Conservation (phyloP, 2,113 vertebrate genomes). For the Gasterosteus aculeatus region DNA sequence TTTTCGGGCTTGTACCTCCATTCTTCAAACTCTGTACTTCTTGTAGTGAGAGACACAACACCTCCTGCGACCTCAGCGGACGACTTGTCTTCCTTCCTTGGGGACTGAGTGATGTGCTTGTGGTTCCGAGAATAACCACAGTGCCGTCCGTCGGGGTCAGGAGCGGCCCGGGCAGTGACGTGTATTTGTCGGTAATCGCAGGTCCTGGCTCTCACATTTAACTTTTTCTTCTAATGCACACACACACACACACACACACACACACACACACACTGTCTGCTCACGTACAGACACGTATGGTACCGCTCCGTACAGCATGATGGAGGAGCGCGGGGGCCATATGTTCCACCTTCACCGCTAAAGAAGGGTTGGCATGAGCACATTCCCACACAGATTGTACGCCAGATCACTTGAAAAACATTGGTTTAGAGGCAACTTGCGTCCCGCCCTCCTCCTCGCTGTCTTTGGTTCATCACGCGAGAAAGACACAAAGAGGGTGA, state of each 20-base stretch:
- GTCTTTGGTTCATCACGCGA: slow-evolving; percentile 47
- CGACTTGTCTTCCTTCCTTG: slow-evolving; percentile 69
- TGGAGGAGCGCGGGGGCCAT: slow-evolving; percentile 71
- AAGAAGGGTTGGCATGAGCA: slow-evolving; percentile 48
- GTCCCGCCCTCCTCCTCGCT: background rate
- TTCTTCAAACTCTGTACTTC: slow-evolving; percentile 65
- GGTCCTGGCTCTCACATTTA: slow-evolving; percentile 45
- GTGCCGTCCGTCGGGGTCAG: slow-evolving; percentile 52
- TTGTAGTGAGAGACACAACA: slow-evolving; percentile 63
- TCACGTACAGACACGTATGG: slow-evolving; percentile 29
- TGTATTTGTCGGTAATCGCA: slow-evolving; percentile 74
- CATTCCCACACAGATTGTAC: slow-evolving; percentile 13
- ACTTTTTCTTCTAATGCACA: slow-evolving; percentile 27
- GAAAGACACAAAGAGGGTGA: slow-evolving; percentile 41
- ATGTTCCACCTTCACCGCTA: slow-evolving; percentile 66
- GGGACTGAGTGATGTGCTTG: slow-evolving; percentile 68
- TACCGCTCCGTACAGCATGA: slow-evolving; percentile 58
- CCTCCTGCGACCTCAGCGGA: slow-evolving; percentile 69
- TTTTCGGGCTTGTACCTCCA: slow-evolving; percentile 49
- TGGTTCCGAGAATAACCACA: slow-evolving; percentile 62
- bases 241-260: slow-evolving; percentile 10
- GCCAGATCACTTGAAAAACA: slow-evolving; percentile 37
- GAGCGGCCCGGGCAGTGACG: slow-evolving; percentile 25
- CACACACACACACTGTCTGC: slow-evolving; percentile 14
- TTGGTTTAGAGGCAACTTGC: slow-evolving; percentile 1